Evolutionary conservation across 2,113 vertebrate species (phyloP), one percentile per base, ranked within the genome.

Genomic region (Phalacrocorax pelagicus): DNA sequence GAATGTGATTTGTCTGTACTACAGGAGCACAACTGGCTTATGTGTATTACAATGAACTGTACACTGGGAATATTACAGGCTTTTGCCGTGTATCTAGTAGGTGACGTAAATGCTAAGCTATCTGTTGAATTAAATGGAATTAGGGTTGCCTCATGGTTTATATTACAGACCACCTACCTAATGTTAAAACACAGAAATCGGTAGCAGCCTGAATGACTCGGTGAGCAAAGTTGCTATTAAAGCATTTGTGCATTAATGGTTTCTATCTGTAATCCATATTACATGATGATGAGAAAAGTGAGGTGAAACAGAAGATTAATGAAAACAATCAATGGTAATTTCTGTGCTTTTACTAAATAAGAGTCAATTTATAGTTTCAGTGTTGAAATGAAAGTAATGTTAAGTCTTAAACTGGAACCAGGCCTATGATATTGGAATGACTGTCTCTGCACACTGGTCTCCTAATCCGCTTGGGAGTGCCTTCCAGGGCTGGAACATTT

Each of bases 231-330:
- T 96, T 96, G 86, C 91, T 97, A 62, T 96, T 97, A 94, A 97
- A 97, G 94, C 83, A 75, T 93, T 91, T 86, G 67, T 93, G 72
- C 88, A 70, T 95, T 97, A 96, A 95, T 96, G 78, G 71, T 79
- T 93, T 94, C 96, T 86, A 92, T 90, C 95, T 95, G 93, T 97
- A 97, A 98, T 98, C 97, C 62, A 93, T 98, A 97, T 96, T 92
- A 88, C 69, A 88, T 73, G 86, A 97, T 97, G 95, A 97, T 97
- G 94, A 98, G 91, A 97, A 97, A 97, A 98, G 96, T 97, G 95
- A 97, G 95, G 95, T 96, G 97, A 97, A 98, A 97, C 97, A 92
- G 94, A 94, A 97, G 97, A 98, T 97, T 97, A 98, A 98, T 98
- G 97, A 97, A 97, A 93, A 97, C 91, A 97, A 97, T 97, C 96